Base-by-base conservation (phyloP, 2,113 vertebrate genomes). In the Heloderma charlesbogerti region DNA sequence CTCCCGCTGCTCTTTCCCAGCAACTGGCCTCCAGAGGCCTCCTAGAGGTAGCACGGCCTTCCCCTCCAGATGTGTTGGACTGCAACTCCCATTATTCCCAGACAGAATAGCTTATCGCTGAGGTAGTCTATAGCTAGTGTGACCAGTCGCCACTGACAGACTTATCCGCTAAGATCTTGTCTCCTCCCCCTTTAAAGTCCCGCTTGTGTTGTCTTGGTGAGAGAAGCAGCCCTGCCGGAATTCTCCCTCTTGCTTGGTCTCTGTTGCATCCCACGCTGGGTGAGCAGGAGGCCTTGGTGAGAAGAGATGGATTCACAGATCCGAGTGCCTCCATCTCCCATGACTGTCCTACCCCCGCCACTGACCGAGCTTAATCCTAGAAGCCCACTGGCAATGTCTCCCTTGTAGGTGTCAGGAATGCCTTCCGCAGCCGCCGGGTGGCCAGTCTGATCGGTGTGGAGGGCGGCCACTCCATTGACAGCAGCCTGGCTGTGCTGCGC, bases 401-500 rank as follows among this genome's bases (percentile, higher is more conserved):
- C 48, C 83, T 15, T 8, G 0, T 96, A 99, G 99, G 97, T 1
- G 97, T 99, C 92, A 2, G 0, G 29, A 0, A 92, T 0, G 98
- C 98, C 20, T 98, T 99, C 92, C 0, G 0, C 0, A 29, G 3
- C 0, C 81, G 89, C 34, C 98, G 96, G 95, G 98, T 98, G 8
- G 99, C 99, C 95, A 98, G 99, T 83, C 96, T 99, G 91, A 98
- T 99, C 0, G 99, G 99, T 0, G 98, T 99, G 88, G 99, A 99
- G 95, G 99, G 99, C 0, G 99, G 99, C 7, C 99, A 99, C 95
- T 99, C 99, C 81, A 97, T 99, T 0, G 99, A 99, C 97, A 99
- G 99, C 97, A 99, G 98, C 94, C 94, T 99, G 95, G 98, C 96
- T 0, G 97, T 98, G 16, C 96, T 99, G 90, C 98, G 99, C 54